Percentiles rank a stretch among this genome's conserved stretches.
These are phyloP conservation scores for Eupithecia abbreviata DNA, from an alignment of 2,888 invertebrate species.

Conservation along the genomic window DNA sequence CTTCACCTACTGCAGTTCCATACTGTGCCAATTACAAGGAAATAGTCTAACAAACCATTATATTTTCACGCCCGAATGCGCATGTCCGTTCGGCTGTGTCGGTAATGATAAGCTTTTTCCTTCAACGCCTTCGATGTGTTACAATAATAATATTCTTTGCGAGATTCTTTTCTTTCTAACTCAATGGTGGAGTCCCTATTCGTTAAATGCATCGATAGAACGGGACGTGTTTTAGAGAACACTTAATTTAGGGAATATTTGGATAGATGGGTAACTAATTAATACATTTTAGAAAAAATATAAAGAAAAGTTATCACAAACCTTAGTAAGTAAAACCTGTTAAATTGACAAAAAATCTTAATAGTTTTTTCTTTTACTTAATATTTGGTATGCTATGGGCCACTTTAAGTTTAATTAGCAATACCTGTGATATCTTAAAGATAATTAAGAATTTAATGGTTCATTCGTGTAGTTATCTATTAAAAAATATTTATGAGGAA, in stretches of 20 bases:
- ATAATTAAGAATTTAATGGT: too few relatives aligned
- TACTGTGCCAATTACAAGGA: constrained; percentile 25
- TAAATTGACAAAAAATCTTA: too few relatives aligned
- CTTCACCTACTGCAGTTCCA: constrained; percentile 33
- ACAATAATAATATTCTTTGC: constrained; percentile 30
- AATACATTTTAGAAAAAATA: background rate
- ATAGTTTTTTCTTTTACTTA: too few relatives aligned
- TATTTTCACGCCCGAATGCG: constrained; percentile 47
- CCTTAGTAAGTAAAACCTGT: too few relatives aligned
- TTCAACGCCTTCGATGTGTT: constrained; percentile 28
- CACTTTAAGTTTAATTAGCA: too few relatives aligned
- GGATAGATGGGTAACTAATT: background rate
- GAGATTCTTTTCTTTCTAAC: constrained; percentile 12
- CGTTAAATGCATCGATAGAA: background rate
- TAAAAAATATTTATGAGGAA: too few relatives aligned
- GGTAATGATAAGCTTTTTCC: constrained; percentile 36
- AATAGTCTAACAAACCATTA: constrained; percentile 48
- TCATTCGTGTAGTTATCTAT: too few relatives aligned
- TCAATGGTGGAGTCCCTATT: constrained; percentile 7
- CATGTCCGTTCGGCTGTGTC: constrained; percentile 40
- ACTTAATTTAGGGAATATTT: background rate
- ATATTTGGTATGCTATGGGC: too few relatives aligned
- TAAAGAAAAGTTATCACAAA: too few relatives aligned
- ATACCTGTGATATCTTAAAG: too few relatives aligned
- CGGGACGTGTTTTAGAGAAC: background rate